phyloP scores from a whole-genome alignment of 2,888 invertebrate genomes.

The Euphydryas editha region DNA sequence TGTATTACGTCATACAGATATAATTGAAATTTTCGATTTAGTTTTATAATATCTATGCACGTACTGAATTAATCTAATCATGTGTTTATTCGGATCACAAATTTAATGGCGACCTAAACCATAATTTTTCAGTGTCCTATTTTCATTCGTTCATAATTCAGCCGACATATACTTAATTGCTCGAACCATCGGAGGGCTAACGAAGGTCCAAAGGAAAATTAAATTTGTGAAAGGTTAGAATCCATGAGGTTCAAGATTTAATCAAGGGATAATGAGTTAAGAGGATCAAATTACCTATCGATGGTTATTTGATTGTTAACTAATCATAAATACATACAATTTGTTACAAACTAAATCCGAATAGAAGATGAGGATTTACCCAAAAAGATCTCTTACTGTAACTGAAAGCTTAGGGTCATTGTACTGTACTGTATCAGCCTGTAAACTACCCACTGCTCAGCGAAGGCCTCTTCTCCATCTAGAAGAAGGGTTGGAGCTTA shows the following conservation, averaged over 20 bases:
- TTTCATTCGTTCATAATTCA: slow-evolving; percentile 5
- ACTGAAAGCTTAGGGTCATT: too few species aligned
- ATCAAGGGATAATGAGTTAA: slow-evolving; percentile 50
- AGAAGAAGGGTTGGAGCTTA: too few species aligned
- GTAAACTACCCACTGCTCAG: too few species aligned
- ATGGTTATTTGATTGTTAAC: not conserved
- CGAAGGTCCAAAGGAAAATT: slow-evolving; percentile 47
- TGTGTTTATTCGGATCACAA: not conserved
- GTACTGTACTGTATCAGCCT: too few species aligned
- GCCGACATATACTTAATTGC: slow-evolving; percentile 23
- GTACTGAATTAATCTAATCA: not conserved
- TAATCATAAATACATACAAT: not conserved
- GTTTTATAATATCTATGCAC: too few species aligned
- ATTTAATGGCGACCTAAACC: not conserved
- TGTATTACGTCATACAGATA: too few species aligned
- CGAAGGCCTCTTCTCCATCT: too few species aligned
- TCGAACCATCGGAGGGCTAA: slow-evolving; percentile 37
- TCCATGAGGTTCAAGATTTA: slow-evolving; percentile 50
- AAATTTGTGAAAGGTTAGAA: slow-evolving; percentile 50
- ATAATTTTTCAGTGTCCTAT: not conserved
- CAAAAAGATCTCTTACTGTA: too few species aligned
- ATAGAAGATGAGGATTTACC: too few species aligned
- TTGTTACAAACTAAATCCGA: not conserved
- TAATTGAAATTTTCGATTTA: too few species aligned
- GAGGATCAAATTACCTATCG: slow-evolving; percentile 26